Evolutionary conservation across 64 coral and sea anemone species (phyloP).

Genomic region (Hydrozoanthus tunicans): DNA sequence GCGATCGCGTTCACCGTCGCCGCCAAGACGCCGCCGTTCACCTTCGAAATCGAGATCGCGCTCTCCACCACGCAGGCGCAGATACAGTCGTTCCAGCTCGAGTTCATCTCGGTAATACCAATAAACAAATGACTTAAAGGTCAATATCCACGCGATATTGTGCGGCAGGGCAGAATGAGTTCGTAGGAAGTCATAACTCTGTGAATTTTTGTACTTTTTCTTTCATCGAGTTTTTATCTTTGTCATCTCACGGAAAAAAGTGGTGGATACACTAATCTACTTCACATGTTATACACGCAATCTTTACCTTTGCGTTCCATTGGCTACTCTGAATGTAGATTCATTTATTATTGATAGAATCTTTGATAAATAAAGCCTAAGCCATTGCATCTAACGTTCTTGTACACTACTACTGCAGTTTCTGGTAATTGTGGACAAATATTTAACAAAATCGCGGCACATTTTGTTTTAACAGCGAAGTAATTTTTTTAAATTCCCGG

Average conservation of each 20-base stretch:
- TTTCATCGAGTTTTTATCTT: neutral
- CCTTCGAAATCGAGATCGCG: slow-evolving; percentile 74
- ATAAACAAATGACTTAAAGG: neutral
- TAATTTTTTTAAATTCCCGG: too few relatives aligned
- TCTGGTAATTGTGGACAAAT: too few relatives aligned
- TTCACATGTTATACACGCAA: neutral
- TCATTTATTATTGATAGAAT: neutral
- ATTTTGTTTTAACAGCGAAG: too few relatives aligned
- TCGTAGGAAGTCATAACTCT: neutral
- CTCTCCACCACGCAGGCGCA: slow-evolving; percentile 80
- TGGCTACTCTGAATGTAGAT: neutral
- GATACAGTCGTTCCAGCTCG: slow-evolving; percentile 88
- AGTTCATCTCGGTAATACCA: slow-evolving; percentile 72
- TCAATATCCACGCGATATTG: neutral
- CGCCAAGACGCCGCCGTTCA: slow-evolving; percentile 77
- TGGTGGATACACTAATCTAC: neutral
- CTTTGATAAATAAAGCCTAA: neutral
- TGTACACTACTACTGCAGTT: too few relatives aligned
- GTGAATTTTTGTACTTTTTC: neutral
- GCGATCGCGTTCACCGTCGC: slow-evolving; percentile 83
- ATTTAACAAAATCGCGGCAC: too few relatives aligned
- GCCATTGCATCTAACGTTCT: neutral
- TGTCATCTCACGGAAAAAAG: neutral
- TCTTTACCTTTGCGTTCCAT: neutral
- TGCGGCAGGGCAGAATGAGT: neutral